Evolutionary conservation across 2,888 invertebrate genomes (phyloP), one percentile per base, ranked within the genome.

Genomic region (Neria commutata): DNA sequence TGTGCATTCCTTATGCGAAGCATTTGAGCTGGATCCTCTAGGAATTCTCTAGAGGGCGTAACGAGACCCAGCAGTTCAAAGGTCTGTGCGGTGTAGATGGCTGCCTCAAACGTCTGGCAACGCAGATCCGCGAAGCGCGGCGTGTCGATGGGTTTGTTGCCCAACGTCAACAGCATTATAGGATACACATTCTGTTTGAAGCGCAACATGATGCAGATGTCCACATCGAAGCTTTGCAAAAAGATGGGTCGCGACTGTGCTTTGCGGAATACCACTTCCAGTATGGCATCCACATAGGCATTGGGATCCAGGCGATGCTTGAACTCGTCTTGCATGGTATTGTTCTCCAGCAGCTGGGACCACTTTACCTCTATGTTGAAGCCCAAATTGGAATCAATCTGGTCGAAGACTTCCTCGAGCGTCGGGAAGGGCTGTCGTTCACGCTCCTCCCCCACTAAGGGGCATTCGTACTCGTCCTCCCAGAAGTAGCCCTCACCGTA

Each of bases 321-420:
- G 78, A 92, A 89, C 73, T 74, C 57, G 34, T 91, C 83, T 80
- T 95, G 94, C 82, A 89, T 91, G 4, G 90, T 89, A 21, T 94
- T 93, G 77, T 91, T 91, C 82, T 87, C 84, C 54, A 91, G 80
- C 73, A 90, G 88, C 90, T 95, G 94, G 0, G 94, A 94, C 91
- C 95, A 98, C 81, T 98, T 98, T 55, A 98, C 87, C 84, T 98
- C 98, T 54, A 98, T 89, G 80, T 96, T 95, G 76, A 97, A 95
- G 1, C 98, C 98, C 40, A 94, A 89, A 74, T 91, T 88, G 1
- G 85, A 84, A 72, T 92, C 91, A n/a, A 97, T 86, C 33, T 84
- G 85, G 68, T 91, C 87, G 19, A 98, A 83, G 4, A 89, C 88
- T 54, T 91, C 87, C 74, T 91, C 86, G 54, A 98, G 84, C 1